Percentiles rank a stretch among this genome's conserved stretches.
Evolutionary conservation across 2,888 invertebrate species (phyloP).

Genomic region (Hoplodrina blanda): DNA sequence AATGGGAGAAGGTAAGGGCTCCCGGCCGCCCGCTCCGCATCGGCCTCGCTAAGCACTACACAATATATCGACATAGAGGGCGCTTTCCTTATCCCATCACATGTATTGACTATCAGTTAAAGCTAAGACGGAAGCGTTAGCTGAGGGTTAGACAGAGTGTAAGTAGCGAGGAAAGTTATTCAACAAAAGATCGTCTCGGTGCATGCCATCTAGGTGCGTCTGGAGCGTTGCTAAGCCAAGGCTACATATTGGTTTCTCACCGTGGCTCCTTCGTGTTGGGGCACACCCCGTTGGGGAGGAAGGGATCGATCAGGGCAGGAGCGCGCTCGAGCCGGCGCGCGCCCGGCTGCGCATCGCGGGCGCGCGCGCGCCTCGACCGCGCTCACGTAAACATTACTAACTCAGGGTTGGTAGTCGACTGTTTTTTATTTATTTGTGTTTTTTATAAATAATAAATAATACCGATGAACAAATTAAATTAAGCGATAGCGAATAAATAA

Average conservation of each 20-base stretch:
- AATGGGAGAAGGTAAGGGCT: constrained; percentile 91
- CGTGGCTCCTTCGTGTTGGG: constrained; percentile 87
- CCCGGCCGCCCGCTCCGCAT: constrained; percentile 90
- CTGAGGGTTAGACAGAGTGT: constrained; percentile 82
- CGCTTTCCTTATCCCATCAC: constrained; percentile 95
- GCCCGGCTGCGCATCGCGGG: constrained; percentile 68
- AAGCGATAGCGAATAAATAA: constrained; percentile 90
- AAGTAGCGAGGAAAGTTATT: constrained; percentile 87
- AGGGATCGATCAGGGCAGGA: constrained; percentile 76
- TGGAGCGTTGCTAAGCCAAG: constrained; percentile 88
- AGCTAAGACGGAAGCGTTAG: constrained; percentile 88
- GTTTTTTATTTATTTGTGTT: constrained; percentile 83
- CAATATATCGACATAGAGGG: constrained; percentile 89
- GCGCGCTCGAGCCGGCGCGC: constrained; percentile 78
- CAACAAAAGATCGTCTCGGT: constrained; percentile 77
- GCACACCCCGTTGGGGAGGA: constrained; percentile 82
- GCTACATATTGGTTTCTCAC: constrained; percentile 89
- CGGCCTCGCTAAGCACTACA: constrained; percentile 84
- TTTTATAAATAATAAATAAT: constrained; percentile 86
- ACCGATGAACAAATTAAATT: constrained; percentile 90
- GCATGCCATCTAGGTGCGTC: constrained; percentile 87
- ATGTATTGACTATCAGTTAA: constrained; percentile 84
- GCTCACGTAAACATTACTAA: constrained; percentile 80
- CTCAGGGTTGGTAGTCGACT: constrained; percentile 88
- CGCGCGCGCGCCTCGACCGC: constrained; percentile 77